phyloP scores from a whole-genome alignment of 1,140 invertebrate species.

The Calosoma granatense region DNA sequence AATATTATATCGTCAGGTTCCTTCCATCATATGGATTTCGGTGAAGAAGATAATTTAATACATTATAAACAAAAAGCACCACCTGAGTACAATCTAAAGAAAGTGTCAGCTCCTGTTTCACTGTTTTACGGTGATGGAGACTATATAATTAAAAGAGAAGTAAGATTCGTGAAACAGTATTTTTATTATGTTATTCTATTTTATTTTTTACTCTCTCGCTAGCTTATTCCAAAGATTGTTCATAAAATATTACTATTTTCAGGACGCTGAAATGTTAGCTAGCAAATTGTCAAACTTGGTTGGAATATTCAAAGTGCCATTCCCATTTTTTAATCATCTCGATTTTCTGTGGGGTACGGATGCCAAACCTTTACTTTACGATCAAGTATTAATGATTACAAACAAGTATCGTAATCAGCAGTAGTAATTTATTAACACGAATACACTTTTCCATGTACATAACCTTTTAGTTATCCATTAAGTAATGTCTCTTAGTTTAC shows the following conservation, averaged over 20 bases:
- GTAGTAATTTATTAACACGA: no score
- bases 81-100: conserved; percentile 46
- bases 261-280: conserved; percentile 49
- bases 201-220: conserved; percentile 12
- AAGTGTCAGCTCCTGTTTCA: conserved; percentile 51
- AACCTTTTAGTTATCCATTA: no score
- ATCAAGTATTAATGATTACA: conserved; percentile 31
- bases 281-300: conserved; percentile 36
- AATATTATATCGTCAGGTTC: conserved; percentile 15
- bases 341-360: conserved; percentile 58
- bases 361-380: conserved; percentile 46
- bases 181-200: conserved; percentile 13
- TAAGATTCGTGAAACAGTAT: conserved; percentile 25
- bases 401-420: conserved; percentile 23
- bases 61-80: conserved; percentile 38
- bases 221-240: neutral
- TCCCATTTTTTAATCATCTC: conserved; percentile 54
- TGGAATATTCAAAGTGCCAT: conserved; percentile 39
- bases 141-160: conserved; percentile 39
- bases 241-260: conserved; percentile 10
- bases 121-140: conserved; percentile 53
- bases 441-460: no score
- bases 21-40: conserved; percentile 37
- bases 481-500: no score
- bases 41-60: conserved; percentile 36